phyloP scores from a whole-genome alignment of 2,797 vertebrate genomes.

The Cephalopachus bancanus region DNA sequence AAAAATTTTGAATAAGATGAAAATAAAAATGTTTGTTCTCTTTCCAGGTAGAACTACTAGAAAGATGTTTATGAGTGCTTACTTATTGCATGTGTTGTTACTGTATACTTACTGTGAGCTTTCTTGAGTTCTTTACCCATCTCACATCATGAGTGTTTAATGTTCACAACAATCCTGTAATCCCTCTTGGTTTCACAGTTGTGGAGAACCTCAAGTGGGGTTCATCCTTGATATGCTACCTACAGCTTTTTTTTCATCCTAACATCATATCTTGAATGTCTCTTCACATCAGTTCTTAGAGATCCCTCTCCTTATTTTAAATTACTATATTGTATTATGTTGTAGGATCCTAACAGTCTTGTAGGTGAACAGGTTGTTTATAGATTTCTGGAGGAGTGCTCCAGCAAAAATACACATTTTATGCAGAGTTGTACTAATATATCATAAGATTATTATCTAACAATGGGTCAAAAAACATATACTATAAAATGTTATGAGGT shows the following conservation, averaged over 20 bases:
- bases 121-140: background rate
- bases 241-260: background rate
- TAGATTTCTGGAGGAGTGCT: slow-evolving; percentile 19
- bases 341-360: background rate
- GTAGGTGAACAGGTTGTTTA: background rate
- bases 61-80: slow-evolving; percentile 9
- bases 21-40: background rate
- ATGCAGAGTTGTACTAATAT: background rate
- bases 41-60: background rate
- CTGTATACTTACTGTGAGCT: background rate
- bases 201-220: background rate
- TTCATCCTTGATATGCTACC: background rate
- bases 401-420: slow-evolving; percentile 23
- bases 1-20: slow-evolving; percentile 41
- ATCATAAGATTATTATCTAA: slow-evolving; percentile 35
- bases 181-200: slow-evolving; percentile 27
- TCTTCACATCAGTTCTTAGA: background rate
- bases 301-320: slow-evolving; percentile 20
- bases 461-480: background rate
- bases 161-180: background rate
- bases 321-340: background rate
- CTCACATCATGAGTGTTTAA: background rate
- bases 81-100: too few species aligned
- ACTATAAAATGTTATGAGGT: slow-evolving; percentile 3
- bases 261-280: background rate